Base-by-base conservation (phyloP, 2,888 invertebrate species). In the Drosophila anceps region DNA sequence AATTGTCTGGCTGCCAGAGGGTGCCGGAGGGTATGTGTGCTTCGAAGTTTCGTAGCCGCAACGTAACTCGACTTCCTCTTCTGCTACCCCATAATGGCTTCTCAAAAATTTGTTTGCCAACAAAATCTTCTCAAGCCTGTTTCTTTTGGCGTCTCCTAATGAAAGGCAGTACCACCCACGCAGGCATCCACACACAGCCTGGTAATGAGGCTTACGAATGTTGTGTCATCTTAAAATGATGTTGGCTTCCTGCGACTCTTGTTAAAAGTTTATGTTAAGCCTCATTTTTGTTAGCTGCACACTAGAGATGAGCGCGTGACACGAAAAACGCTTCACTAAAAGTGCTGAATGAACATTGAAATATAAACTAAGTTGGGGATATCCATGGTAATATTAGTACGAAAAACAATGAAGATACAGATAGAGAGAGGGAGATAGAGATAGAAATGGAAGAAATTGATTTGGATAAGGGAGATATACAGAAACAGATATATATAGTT, bases 91-190 rank as follows among this genome's bases (percentile, higher is more conserved):
- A 62, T 72, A 73, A 69, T 73, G 79, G 70, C 65, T 73, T 70
- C 76, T 71, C 59, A 79, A 79, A 81, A 81, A 84, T 82, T 84
- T 82, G 82, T 82, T 87, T 82, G 76, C 73, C 76, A 84, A 84
- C 79, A 76, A 74, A 69, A 78, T 67, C 64, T 70, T 37, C 71
- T 62, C 60, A 60, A 66, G 68, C 58, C 69, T 58, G 71, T 55
- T 64, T 66, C 77, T 64, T 48, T 69, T 74, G 77, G 63, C 59
- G 66, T 63, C 69, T 72, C 69, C 62, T 80, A 84, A 84, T 82
- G 84, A 86, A 78, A 74, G 53, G 18, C 55, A 41, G 39, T 10
- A 10, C 53, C 41, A 55, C 41, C 39, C 54, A 46, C 46, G n/a
- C 12, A 33, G 18, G 55, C 44, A 37, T n/a, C 15, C 29, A 29